Conservation (phyloP, 2,888 invertebrate species). For the Pharmacophagus antenor region DNA sequence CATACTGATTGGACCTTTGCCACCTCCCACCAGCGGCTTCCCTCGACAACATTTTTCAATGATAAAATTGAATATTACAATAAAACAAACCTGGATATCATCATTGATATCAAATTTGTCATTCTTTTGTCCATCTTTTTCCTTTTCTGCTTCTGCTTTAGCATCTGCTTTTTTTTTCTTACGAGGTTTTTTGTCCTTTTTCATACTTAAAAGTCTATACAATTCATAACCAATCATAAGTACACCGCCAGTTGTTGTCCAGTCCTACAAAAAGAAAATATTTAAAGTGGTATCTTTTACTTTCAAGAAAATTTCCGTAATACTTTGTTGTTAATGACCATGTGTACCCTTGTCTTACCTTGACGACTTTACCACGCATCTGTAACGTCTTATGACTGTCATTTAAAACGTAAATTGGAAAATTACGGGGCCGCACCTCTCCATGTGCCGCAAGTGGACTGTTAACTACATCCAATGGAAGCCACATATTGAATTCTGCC, state of each 20-base stretch:
- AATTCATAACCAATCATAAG: constrained; percentile 98
- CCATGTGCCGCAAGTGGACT: constrained; percentile 82
- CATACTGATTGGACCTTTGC: too few relatives aligned
- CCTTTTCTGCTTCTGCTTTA: constrained; percentile 60
- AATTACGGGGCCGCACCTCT: constrained; percentile 89
- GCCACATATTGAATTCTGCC: constrained; percentile 98
- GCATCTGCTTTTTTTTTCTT: constrained; percentile 73
- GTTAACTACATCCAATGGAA: constrained; percentile 85
- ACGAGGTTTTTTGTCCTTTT: constrained; percentile 82
- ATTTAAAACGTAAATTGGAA: constrained; percentile 93
- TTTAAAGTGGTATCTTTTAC: not conserved
- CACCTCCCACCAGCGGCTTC: too few relatives aligned
- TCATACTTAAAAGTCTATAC: constrained; percentile 93
- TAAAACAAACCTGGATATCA: constrained; percentile 56
- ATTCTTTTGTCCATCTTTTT: constrained; percentile 57
- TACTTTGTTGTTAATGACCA: not conserved
- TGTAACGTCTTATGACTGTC: constrained; percentile 96
- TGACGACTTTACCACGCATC: constrained; percentile 92
- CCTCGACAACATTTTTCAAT: too few relatives aligned
- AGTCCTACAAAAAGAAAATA: constrained; percentile 78
- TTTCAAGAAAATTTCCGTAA: not conserved
- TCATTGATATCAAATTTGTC: constrained; percentile 59
- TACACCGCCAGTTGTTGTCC: constrained; percentile 94
- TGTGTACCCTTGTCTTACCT: constrained; percentile 53
- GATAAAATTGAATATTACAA: too few relatives aligned